Base-by-base conservation (phyloP, 1,140 invertebrate genomes). In the Megalopta genalis region DNA sequence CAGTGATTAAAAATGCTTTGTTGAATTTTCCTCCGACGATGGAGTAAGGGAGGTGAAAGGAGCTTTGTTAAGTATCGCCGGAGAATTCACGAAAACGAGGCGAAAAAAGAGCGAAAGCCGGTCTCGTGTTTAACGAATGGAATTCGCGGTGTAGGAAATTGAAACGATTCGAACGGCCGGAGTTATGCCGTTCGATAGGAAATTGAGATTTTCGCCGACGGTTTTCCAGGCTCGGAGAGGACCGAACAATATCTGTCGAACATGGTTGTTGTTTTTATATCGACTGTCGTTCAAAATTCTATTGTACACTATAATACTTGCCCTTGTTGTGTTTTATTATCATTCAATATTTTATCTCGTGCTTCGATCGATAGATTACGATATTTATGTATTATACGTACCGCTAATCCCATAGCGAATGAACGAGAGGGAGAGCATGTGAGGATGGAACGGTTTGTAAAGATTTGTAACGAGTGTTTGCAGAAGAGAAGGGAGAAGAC, bases 241-340 rank as follows among this genome's bases (percentile, higher is more conserved):
- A 37, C 60, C 63, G 42, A 67, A 52, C 70, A 42, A 74, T 85
- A 78, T 68, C 77, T 87, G 78, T 87, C 78, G 81, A 87, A 79
- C 77, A 84, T 87, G 87, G 80, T 90, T 89, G 88, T 90, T 89
- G 87, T 90, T 90, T 90, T 78, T 83, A 86, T 81, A 84, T 86
- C 84, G 82, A 82, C 79, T 84, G 71, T 82, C 82, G 82, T 86
- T 81, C 75, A 73, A 83, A 86, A 85, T 86, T 86, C 79, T 86
- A 85, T 85, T 81, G 74, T 84, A 86, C 21, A 68, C 69, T 84
- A 70, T 54, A 25, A 72, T 86, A 90, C 82, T 89, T 89, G 88
- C 87, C 88, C 83, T 90, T 90, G 89, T 90, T 90, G 88, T 90
- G 89, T 90, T 90, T 90, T 84, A 90, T 90, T 89, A 86, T 77